Conservation (phyloP, 1,140 invertebrate genomes). For the Drosophila tristis region DNA sequence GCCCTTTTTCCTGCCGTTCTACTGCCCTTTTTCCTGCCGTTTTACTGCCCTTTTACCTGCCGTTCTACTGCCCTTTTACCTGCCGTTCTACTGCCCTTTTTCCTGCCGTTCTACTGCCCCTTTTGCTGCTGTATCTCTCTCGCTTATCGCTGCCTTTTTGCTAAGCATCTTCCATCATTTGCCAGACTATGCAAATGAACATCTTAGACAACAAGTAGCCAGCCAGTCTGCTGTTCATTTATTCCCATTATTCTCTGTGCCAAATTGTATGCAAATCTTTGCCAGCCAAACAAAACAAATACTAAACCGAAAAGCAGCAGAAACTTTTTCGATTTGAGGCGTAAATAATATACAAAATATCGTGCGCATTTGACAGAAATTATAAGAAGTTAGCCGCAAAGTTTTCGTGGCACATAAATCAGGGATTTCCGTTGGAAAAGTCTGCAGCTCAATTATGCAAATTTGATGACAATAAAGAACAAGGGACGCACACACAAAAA, state of each 20-base stretch:
- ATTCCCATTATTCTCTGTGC: constrained; percentile 45
- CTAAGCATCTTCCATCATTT: too few species aligned
- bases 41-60: too few species aligned
- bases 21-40: too few species aligned
- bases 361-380: constrained; percentile 49
- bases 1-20: too few species aligned
- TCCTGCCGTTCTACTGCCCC: too few species aligned
- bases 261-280: constrained; percentile 45
- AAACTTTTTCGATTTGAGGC: constrained; percentile 74
- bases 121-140: too few species aligned
- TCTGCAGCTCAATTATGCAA: constrained; percentile 63
- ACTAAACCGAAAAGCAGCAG: constrained; percentile 19
- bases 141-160: not conserved
- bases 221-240: constrained; percentile 46
- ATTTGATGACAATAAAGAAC: constrained; percentile 59
- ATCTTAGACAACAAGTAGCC: constrained; percentile 8
- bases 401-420: constrained; percentile 46
- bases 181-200: constrained; percentile 9
- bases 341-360: constrained; percentile 62
- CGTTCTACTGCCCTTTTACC: too few species aligned
- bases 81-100: too few species aligned
- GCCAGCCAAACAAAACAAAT: constrained; percentile 29
- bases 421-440: constrained; percentile 20
- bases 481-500: constrained; percentile 6
- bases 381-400: constrained; percentile 52